phyloP scores from a whole-genome alignment of 2,113 vertebrate genomes.

The rat (Rattus norvegicus) region GRCr8 NC_086023.1:30900501-30901000 shows the following conservation, averaged over 20 bases:
- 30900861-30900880: neutral
- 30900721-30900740: neutral
- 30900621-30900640: neutral
- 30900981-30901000: neutral
- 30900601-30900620: neutral
- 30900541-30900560: neutral
- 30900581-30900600: neutral
- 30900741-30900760: neutral
- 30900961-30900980: neutral
- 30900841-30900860: neutral
- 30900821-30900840: neutral
- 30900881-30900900: neutral
- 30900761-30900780: neutral
- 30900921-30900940: neutral
- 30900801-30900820: neutral
- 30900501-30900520: neutral
- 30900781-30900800: neutral
- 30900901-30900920: neutral
- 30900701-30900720: neutral
- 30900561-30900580: neutral
- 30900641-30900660: neutral
- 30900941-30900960: neutral
- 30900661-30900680: neutral
- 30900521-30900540: too few species aligned
- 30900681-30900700: neutral